Evolutionary conservation across 2,888 invertebrate genomes (phyloP).

Genomic region (Scelioninae gen. 1): DNA sequence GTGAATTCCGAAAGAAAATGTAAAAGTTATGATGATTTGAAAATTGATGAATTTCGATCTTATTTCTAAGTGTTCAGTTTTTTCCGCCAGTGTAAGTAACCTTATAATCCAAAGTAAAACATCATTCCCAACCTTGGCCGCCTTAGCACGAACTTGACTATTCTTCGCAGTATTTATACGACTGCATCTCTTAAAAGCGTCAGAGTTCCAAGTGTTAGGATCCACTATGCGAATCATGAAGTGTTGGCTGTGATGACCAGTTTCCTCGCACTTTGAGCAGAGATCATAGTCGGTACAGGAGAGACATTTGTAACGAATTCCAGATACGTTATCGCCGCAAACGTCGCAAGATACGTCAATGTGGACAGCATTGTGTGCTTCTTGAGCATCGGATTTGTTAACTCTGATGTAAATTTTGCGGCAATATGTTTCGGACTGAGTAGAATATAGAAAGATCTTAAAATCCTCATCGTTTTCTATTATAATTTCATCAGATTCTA

Average conservation of each 20-base stretch:
- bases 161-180: too few relatives aligned
- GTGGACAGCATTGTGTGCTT: conserved; percentile 82
- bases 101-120: too few relatives aligned
- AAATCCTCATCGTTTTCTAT: neutral
- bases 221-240: conserved; percentile 90
- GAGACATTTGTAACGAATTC: conserved; percentile 94
- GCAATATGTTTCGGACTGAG: neutral
- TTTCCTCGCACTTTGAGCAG: conserved; percentile 90
- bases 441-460: neutral
- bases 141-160: too few relatives aligned
- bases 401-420: neutral
- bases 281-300: conserved; percentile 92
- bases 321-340: conserved; percentile 88
- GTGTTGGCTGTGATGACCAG: conserved; percentile 90
- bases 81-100: too few relatives aligned
- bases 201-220: conserved; percentile 77
- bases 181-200: too few relatives aligned
- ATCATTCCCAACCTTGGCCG: too few relatives aligned
- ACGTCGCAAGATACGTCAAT: conserved; percentile 89
- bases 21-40: too few relatives aligned
- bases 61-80: too few relatives aligned
- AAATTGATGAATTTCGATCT: too few relatives aligned
- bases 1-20: too few relatives aligned
- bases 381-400: too few relatives aligned
- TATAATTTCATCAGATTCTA: neutral